Base-by-base conservation (phyloP, 2,113 vertebrate genomes). In the Chaetops frenatus region DNA sequence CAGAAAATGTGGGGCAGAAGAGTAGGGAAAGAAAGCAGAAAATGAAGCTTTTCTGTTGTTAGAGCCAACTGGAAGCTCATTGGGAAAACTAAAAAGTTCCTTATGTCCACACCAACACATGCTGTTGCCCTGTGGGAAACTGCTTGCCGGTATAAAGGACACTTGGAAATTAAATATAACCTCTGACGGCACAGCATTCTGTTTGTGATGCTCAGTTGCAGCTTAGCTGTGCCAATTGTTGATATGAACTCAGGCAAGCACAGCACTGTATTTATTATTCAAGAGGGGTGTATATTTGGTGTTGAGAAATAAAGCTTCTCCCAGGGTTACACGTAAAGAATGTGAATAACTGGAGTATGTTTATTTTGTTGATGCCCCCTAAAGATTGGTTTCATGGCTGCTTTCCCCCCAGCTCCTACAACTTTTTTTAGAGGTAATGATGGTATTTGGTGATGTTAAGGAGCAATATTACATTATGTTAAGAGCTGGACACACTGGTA, bases 151-250 rank as follows among this genome's bases (percentile, higher is more conserved):
- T 85, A 29, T 66, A 71, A 77, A 64, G 51, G 79, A 73, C 44
- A 15, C 51, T 73, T 88, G 80, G 76, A 95, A 93, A 95, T 96
- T 35, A 88, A 96, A 92, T 92, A 71, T 56, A 93, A 88, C 64
- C 60, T 92, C 44, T 81, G 65, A 73, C 1, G 0, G 79, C 85
- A 70, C 51, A 57, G 51, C 9, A 2, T 88, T 88, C 82, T 88
- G 5, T 86, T 93, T 94, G 67, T 65, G 80, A 69, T 84, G 76
- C 78, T 94, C 90, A 53, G 20, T 86, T 92, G 76, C 69, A 78
- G 47, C 85, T 90, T 31, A 45, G 85, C 81, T 74, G 60, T 92
- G 88, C 80, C 74, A 56, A 5, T 84, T 90, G 90, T 95, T 94
- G 86, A 81, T 78, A 36, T 33, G 67, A 92, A 90, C 47, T 67